A percentile compares a stretch with the other conserved stretches of the same genome.
Conservation (phyloP, 2,113 vertebrate genomes). For the Ariopsis seemanni region DNA sequence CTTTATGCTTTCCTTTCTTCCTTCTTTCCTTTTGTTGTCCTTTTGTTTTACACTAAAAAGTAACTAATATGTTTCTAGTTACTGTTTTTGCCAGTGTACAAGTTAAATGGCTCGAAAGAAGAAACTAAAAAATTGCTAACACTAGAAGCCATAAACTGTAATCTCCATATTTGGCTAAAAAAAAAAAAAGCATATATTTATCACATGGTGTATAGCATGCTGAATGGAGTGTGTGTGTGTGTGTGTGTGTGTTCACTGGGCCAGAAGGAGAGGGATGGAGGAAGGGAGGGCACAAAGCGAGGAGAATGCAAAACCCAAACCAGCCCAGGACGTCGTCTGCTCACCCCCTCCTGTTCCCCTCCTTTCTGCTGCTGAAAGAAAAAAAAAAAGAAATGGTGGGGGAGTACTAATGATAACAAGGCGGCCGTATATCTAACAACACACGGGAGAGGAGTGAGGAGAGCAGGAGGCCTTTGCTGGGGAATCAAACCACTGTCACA, state of each 20-base stretch:
- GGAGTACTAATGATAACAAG: conserved; percentile 56
- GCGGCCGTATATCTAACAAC: conserved; percentile 41
- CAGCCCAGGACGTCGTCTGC: conserved; percentile 49
- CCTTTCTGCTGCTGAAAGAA: conserved; percentile 46
- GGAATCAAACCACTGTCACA: background rate
- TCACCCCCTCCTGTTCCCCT: conserved; percentile 2
- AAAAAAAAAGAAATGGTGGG: conserved; percentile 37
- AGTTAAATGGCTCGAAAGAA: background rate
- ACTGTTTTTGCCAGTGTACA: background rate
- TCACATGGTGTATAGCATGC: conserved; percentile 23
- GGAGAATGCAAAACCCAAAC: conserved; percentile 46
- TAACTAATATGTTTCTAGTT: conserved; percentile 1
- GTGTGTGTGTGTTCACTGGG: conserved; percentile 36
- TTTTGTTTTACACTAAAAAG: background rate
- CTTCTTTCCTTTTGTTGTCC: background rate
- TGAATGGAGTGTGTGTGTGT: conserved; percentile 49
- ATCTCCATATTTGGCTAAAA: conserved; percentile 9
- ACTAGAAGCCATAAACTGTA: background rate
- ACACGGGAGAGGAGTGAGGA: conserved; percentile 2
- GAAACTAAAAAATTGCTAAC: background rate
- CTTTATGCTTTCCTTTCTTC: background rate
- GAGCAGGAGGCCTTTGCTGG: conserved; percentile 9
- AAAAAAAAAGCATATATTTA: background rate
- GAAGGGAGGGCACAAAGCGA: background rate
- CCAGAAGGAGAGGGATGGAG: conserved; percentile 11